phyloP scores from a whole-genome alignment of 2,888 invertebrate species.

The Cephus spinipes region DNA sequence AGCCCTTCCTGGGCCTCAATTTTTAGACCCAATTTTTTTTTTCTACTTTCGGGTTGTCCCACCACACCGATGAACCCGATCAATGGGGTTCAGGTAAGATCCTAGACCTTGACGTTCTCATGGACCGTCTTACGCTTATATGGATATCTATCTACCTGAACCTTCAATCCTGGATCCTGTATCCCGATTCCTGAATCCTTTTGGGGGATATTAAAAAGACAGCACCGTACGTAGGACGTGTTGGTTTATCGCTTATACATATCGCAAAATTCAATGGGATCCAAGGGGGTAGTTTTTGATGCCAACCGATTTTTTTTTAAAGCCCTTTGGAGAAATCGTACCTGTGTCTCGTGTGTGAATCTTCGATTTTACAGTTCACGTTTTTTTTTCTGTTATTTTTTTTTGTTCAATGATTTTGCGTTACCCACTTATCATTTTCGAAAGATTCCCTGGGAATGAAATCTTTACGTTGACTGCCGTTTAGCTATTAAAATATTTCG shows the following conservation, averaged over 20 bases:
- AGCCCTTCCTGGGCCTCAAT: conserved; percentile 49
- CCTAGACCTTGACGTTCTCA: conserved; percentile 52
- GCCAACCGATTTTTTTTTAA: conserved; percentile 32
- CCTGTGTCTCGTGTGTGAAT: background rate
- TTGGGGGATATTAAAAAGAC: background rate
- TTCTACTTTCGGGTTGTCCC: conserved; percentile 39
- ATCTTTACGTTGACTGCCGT: background rate
- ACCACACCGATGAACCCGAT: conserved; percentile 38
- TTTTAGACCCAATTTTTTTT: conserved; percentile 43
- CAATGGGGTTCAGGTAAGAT: conserved; percentile 49
- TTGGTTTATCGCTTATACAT: conserved; percentile 41
- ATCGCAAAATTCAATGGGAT: conserved; percentile 12
- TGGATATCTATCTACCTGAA: conserved; percentile 8
- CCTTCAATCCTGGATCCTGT: background rate
- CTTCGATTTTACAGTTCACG: background rate
- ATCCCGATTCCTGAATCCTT: background rate
- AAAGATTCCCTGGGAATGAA: background rate
- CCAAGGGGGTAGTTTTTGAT: conserved; percentile 28
- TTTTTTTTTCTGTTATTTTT: conserved; percentile 12
- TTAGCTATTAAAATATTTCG: background rate
- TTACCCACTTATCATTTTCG: background rate
- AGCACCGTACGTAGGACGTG: conserved; percentile 21
- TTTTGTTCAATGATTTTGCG: conserved; percentile 1
- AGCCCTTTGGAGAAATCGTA: background rate
- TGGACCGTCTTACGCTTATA: conserved; percentile 40